A percentile compares a stretch with the other conserved stretches of the same genome.
Evolutionary conservation across 1,140 invertebrate species (phyloP).

Genomic region (Luehdorfia chinensis): DNA sequence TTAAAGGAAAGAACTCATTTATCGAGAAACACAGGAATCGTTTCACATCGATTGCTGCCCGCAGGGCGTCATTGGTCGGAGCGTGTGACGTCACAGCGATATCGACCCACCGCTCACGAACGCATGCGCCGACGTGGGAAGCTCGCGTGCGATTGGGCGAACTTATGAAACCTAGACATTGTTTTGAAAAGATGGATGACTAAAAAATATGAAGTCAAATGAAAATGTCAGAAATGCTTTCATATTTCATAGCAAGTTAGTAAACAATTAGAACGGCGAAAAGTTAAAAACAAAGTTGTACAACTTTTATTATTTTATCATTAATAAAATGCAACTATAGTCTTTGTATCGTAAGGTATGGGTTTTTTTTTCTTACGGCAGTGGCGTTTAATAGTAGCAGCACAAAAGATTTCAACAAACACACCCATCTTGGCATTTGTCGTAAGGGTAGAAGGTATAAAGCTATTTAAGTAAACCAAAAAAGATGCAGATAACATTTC

Average conservation of each 20-base stretch:
- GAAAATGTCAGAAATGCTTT: slow-evolving; percentile 9
- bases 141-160: slow-evolving; percentile 47
- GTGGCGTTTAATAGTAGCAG: too few relatives aligned
- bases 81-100: slow-evolving; percentile 61
- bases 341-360: too few relatives aligned
- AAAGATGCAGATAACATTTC: too few relatives aligned
- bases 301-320: too few relatives aligned
- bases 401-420: too few relatives aligned
- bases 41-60: slow-evolving; percentile 64
- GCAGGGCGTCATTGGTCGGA: slow-evolving; percentile 62
- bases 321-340: too few relatives aligned
- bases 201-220: slow-evolving; percentile 15
- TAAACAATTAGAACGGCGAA: too few relatives aligned
- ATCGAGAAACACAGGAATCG: slow-evolving; percentile 32
- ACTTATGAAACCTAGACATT: slow-evolving; percentile 7
- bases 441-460: too few relatives aligned
- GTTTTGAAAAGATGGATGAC: slow-evolving; percentile 10
- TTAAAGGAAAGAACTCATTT: slow-evolving; percentile 11
- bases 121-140: slow-evolving; percentile 49
- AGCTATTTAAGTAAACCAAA: too few relatives aligned
- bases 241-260: not conserved
- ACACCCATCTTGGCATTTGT: too few relatives aligned
- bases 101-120: slow-evolving; percentile 62
- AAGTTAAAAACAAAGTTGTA: too few relatives aligned
- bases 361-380: too few relatives aligned